Base-by-base conservation (phyloP, 1,140 invertebrate genomes). In the Mamestra configurata region DNA sequence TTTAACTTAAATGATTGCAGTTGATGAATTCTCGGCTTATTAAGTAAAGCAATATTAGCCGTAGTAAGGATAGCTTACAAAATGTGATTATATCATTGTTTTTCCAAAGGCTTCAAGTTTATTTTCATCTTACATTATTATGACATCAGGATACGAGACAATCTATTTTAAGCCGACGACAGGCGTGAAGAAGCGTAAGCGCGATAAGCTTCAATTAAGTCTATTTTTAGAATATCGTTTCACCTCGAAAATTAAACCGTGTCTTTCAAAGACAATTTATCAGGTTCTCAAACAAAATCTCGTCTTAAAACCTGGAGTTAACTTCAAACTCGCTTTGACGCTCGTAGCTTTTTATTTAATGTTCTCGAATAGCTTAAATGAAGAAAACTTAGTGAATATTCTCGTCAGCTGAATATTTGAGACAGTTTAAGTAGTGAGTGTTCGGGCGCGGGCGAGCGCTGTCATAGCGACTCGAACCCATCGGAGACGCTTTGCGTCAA, bases 371-470 rank as follows among this genome's bases (percentile, higher is more conserved):
- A 68, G 64, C 64, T 68, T 46, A 22, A n/a, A 46, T 46, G 40
- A 68, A 46, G 40, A n/a, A 46, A 43, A 43, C 20, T 43, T 46
- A 24, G 40, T 46, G 40, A 70, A 27, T 49, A 5, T 20, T 68
- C 35, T 4, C 11, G 3, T 24, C 20, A 15, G 66, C 20, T 46
- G 66, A 68, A 68, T 46, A 68, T 68, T 68, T 68, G 20, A 70
- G 66, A 70, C 66, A 46, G 11, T 46, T 70, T 70, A 70, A 70
- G 64, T 68, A 46, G 10, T 70, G 13, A 70, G 66, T 61, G 24
- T 24, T n/a, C 11, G 24, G 40, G 40, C 40, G 40, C 1, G 11
- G 43, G n/a, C n/a, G 8, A 13, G 20, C 51, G 20, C 20, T 37
- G 59, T 70, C 40, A 70, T 22, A 24, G 66, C 40, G 6, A 27